These are phyloP conservation scores for Neosalanx taihuensis DNA, from an alignment of 2,797 vertebrate genomes.

Conservation along the genomic window DNA sequence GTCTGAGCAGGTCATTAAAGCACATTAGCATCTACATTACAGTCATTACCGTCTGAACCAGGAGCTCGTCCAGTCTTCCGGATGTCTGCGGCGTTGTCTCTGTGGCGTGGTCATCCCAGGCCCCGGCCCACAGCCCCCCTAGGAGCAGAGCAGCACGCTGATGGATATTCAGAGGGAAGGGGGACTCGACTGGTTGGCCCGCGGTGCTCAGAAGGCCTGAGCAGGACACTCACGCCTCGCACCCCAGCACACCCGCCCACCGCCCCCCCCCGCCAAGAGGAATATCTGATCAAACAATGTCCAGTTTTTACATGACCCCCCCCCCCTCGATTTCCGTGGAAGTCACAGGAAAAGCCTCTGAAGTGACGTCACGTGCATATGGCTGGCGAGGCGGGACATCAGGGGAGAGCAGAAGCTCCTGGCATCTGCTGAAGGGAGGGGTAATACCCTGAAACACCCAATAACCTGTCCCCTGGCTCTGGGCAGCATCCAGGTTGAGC, in stretches of 20 bases:
- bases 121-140: too few species aligned
- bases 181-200: neutral
- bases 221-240: too few species aligned
- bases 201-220: neutral
- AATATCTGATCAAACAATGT: neutral
- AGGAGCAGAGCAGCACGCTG: neutral
- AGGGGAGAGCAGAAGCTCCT: constrained; percentile 32
- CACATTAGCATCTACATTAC: constrained; percentile 67
- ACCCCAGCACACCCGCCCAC: too few species aligned
- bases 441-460: constrained; percentile 26
- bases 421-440: constrained; percentile 38
- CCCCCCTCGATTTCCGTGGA: neutral
- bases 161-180: neutral
- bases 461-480: constrained; percentile 16
- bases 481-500: constrained; percentile 9
- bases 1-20: constrained; percentile 57
- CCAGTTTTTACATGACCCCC: neutral
- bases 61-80: constrained; percentile 8
- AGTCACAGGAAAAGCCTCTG: constrained; percentile 12
- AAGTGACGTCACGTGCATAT: constrained; percentile 43
- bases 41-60: constrained; percentile 51
- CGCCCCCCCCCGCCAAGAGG: too few species aligned
- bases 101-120: too few species aligned
- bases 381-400: constrained; percentile 42
- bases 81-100: too few species aligned